Conservation (phyloP, 2,888 invertebrate genomes). For the Platycheirus albimanus region DNA sequence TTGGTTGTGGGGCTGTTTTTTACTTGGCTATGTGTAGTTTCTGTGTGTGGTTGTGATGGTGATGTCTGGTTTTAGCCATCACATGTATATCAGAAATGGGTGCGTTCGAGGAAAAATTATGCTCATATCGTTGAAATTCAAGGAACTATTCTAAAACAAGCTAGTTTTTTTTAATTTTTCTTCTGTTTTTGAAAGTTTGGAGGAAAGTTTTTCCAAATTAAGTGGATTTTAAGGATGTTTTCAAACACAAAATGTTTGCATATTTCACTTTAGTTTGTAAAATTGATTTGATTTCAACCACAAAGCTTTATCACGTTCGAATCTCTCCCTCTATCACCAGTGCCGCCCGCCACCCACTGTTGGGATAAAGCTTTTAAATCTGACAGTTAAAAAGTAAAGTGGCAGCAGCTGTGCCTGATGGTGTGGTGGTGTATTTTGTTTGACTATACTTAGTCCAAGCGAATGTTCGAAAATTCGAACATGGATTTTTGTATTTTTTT, state of each 20-base stretch:
- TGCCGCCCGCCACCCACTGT: not conserved
- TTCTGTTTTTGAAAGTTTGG: too few relatives aligned
- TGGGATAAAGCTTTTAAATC: constrained; percentile 50
- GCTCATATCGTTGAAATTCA: too few relatives aligned
- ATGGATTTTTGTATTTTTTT: constrained; percentile 13
- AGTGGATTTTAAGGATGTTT: not conserved
- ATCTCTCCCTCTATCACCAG: not conserved
- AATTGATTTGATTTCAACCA: constrained; percentile 46
- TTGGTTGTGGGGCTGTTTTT: not conserved
- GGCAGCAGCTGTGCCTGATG: constrained; percentile 37
- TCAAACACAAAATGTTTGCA: not conserved
- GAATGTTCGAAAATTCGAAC: constrained; percentile 69
- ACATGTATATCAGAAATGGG: constrained; percentile 10
- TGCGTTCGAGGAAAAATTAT: not conserved
- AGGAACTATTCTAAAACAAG: too few relatives aligned
- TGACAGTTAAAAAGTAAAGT: constrained; percentile 65
- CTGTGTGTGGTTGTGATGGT: constrained; percentile 23
- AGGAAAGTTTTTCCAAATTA: too few relatives aligned
- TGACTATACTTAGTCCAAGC: constrained; percentile 7
- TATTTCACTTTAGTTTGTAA: constrained; percentile 5
- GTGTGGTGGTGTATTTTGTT: not conserved
- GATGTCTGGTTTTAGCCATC: constrained; percentile 17
- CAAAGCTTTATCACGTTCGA: constrained; percentile 46
- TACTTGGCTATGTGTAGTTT: constrained; percentile 20
- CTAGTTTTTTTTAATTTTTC: too few relatives aligned